Percentiles rank a stretch among this genome's conserved stretches.
phyloP scores from a whole-genome alignment of 2,113 vertebrate genomes.

The Capreolus pygargus region DNA sequence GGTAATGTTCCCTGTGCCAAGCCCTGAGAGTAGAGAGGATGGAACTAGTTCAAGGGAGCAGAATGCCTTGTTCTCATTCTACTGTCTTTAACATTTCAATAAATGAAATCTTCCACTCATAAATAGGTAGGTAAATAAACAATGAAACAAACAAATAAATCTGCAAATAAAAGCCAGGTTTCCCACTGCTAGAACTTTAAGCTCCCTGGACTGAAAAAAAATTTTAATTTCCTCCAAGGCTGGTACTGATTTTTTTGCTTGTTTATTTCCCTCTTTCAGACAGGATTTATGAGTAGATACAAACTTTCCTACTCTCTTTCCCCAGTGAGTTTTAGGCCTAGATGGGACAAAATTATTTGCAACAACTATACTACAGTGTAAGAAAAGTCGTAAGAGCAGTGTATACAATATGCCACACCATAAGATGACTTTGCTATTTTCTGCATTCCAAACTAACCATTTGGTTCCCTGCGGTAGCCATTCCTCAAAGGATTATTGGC shows the following conservation, averaged over 20 bases:
- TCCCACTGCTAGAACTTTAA: not conserved
- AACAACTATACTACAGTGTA: not conserved
- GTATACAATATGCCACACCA: not conserved
- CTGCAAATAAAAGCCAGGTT: not conserved
- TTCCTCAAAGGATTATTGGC: not conserved
- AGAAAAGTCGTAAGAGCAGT: not conserved
- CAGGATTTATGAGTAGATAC: not conserved
- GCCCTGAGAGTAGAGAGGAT: slow-evolving; percentile 23
- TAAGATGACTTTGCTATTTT: not conserved
- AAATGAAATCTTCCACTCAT: slow-evolving; percentile 34
- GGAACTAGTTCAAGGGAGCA: not conserved
- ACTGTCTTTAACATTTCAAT: slow-evolving; percentile 54
- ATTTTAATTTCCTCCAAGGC: not conserved
- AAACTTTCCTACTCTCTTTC: not conserved
- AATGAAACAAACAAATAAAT: not conserved
- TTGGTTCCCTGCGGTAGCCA: not conserved
- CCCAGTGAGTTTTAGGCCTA: not conserved
- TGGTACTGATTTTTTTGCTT: not conserved
- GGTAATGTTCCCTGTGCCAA: not conserved
- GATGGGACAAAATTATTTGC: not conserved
- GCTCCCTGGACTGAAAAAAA: not conserved
- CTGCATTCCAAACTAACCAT: not conserved
- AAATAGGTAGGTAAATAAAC: not conserved
- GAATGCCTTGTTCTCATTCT: not conserved
- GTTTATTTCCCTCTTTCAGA: not conserved